Conservation (phyloP, 1,140 invertebrate species). For the Drosophila triauraria region DNA sequence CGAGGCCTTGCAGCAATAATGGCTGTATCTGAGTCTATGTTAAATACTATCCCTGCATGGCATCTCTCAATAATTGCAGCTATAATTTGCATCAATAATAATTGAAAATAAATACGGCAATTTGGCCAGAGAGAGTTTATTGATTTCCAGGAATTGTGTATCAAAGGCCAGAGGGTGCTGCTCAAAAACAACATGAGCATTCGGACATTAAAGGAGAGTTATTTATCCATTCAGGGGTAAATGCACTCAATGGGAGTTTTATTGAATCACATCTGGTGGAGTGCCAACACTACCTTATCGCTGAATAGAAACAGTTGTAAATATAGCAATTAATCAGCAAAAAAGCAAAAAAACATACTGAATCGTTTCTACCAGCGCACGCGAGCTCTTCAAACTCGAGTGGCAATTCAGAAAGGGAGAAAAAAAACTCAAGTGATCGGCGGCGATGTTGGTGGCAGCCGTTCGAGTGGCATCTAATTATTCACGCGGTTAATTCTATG, state of each 20-base stretch:
- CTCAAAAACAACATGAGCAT: not conserved
- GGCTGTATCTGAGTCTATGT: not conserved
- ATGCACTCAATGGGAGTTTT: not conserved
- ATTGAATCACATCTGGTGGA: not conserved
- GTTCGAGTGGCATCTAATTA: constrained; percentile 48
- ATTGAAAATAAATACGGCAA: constrained; percentile 21
- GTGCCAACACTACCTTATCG: not conserved
- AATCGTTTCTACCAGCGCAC: constrained; percentile 33
- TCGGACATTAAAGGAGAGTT: not conserved
- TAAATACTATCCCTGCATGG: constrained; percentile 12
- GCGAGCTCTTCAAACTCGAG: constrained; percentile 40
- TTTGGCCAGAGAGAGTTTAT: constrained; percentile 1
- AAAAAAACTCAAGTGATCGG: constrained; percentile 56
- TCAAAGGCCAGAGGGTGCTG: constrained; percentile 20
- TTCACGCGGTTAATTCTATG: constrained; percentile 44
- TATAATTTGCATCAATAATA: constrained; percentile 7
- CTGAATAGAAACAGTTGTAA: constrained; percentile 10
- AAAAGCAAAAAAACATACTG: constrained; percentile 28
- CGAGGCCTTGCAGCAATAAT: not conserved
- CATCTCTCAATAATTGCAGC: constrained; percentile 9
- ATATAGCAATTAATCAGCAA: constrained; percentile 15
- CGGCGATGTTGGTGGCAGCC: constrained; percentile 57
- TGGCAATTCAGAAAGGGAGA: constrained; percentile 37
- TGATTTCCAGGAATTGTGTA: constrained; percentile 4
- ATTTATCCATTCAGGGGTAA: not conserved